Percentiles rank a stretch among this genome's conserved stretches.
Conservation (phyloP, 2,113 vertebrate genomes). For the Diphyllodes magnificus region DNA sequence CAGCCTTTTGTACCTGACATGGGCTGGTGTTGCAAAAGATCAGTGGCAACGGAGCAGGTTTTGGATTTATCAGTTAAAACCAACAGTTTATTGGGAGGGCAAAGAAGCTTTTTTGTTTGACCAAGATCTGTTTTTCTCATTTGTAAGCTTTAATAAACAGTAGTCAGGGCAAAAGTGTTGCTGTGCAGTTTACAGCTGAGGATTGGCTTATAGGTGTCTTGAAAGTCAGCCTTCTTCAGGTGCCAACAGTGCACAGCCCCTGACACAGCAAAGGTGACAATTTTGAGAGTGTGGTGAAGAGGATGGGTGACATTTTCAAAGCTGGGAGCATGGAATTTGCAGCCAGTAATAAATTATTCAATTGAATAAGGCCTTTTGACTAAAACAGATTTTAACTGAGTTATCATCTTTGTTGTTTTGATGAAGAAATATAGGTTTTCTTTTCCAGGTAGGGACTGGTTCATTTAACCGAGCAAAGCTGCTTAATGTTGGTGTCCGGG, state of each 20-base stretch:
- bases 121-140: background rate
- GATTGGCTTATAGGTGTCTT: background rate
- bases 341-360: background rate
- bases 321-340: background rate
- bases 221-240: background rate
- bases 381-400: background rate
- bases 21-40: background rate
- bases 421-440: background rate
- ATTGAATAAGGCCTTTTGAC: background rate
- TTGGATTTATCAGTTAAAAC: background rate
- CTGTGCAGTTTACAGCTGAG: background rate
- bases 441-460: slow-evolving; percentile 59
- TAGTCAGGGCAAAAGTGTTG: background rate
- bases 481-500: slow-evolving; percentile 72
- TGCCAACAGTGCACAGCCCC: accelerated
- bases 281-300: background rate
- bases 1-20: background rate
- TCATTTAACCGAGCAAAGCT: slow-evolving; percentile 75
- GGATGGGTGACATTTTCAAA: background rate
- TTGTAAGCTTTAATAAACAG: background rate
- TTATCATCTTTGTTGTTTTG: background rate
- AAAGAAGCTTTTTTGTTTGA: background rate
- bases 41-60: background rate
- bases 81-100: background rate
- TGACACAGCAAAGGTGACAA: background rate